Evolutionary conservation across 1,140 invertebrate species (phyloP), one percentile per base, ranked within the genome.

Genomic region (Papilio dardanus): DNA sequence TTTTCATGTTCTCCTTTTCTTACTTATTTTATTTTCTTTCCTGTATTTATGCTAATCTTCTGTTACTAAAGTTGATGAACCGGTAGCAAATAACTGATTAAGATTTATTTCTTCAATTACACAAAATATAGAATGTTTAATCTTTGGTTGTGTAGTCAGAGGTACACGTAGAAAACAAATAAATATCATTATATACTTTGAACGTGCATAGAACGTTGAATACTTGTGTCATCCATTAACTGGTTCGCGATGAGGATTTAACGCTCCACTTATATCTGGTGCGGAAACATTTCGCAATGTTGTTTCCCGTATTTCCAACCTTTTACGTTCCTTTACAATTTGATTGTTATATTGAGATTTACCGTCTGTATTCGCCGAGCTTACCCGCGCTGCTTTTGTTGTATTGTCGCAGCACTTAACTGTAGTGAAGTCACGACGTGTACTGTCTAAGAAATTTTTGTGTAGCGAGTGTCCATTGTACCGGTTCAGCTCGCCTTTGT

Each of bases 391-490:
- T 8, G 35, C 67, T 69, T 69, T 69, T 69, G 67, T 69, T 69
- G 19, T 40, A 69, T 69, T 69, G 67, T 69, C 19, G 67, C 67
- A 69, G 67, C 31, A 69, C 67, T 35, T 37, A 62, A 62, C 21
- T 62, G 24, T 62, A 62, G 54, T 62, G 54, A n/a, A n/a, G n/a
- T n/a, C n/a, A n/a, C n/a, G n/a, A 62, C 21, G 33, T 69, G 33
- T 69, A 69, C 33, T 40, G 67, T 69, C 67, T 69, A 69, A 69
- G 67, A 69, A 54, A 62, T 62, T 67, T 69, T 69, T 69, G 35
- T 69, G 33, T 40, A 10, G 67, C 19, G 31, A 40, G 35, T 69
- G 67, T 69, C 33, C 67, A 69, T 69, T 69, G 67, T 69, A 40
- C 35, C 67, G 67, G 33, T 40, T 69, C 67, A 21, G 12, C 31